Base-by-base conservation (phyloP, 2,888 invertebrate genomes). In the Megaustenia siamemsis region DNA sequence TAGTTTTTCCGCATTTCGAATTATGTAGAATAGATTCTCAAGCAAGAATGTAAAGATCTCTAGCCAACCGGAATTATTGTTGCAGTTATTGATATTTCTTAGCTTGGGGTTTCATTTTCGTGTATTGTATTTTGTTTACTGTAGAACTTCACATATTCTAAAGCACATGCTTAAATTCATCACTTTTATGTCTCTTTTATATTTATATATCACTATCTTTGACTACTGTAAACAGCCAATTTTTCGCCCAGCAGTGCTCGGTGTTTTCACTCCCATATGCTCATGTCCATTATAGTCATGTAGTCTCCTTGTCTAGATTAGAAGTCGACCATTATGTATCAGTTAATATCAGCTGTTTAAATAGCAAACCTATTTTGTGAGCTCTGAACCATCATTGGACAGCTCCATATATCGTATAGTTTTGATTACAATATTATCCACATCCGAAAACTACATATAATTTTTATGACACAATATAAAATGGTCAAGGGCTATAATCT, bases 141-240 rank as follows among this genome's bases (percentile, higher is more conserved):
- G 63, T 66, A 78, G 66, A 77, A 78, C n/a, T 43, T 78, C 43
- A 78, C 66, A 60, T n/a, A 43, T 78, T 78, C 1, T n/a, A 63
- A 43, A 24, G 78, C 78, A 78, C 63, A n/a, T 28, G 63, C 63
- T 78, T 78, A 66, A 66, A 66, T 24, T 32, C 40, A 60, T 43
- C 63, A 63, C 63, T 78, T 56, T 32, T 21, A 78, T 53, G 40
- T 66, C 60, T 4, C 21, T 43, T 63, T 56, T 77, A 45, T 12
- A 24, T 12, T 66, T 32, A 32, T 28, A 45, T 73, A 49, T 73
- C 18, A 49, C 15, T 32, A 45, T 49, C 49, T 28, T 18, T 43
- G 32, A 49, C 32, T 43, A 78, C 66, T 78, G 78, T 78, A 40
- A 78, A 45, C 78, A 78, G 66, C 78, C 63, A 45, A 78, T 78